phyloP scores from a whole-genome alignment of 37 sponge, comb jelly and placozoan genomes.

The Spongia lamella region DNA sequence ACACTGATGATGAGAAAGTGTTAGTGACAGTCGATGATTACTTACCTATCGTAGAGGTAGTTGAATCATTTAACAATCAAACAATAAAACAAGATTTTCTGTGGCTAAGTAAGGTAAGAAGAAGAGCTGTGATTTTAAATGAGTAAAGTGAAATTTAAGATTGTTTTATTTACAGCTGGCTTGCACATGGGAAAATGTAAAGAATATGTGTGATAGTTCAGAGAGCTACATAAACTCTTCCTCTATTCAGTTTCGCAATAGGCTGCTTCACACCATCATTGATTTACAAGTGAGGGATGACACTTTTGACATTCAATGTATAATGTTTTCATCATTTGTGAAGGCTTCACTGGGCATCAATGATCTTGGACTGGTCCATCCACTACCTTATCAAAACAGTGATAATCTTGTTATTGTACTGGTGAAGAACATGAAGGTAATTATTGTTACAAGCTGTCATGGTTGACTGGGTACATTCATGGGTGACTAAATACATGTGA shows the following conservation, averaged over 20 bases:
- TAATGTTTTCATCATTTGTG: constrained; percentile 6
- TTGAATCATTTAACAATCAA: constrained; percentile 45
- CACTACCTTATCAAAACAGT: constrained; percentile 54
- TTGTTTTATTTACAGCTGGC: constrained; percentile 35
- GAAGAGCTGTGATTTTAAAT: neutral
- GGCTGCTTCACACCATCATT: constrained; percentile 43
- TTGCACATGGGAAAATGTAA: constrained; percentile 69
- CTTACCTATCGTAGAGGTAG: constrained; percentile 73
- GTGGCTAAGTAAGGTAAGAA: constrained; percentile 70
- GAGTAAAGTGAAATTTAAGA: neutral
- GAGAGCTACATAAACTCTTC: constrained; percentile 54
- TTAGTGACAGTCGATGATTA: constrained; percentile 73
- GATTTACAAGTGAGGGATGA: constrained; percentile 40
- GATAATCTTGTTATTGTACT: constrained; percentile 61
- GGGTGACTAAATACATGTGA: too few species aligned
- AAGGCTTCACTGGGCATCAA: constrained; percentile 30
- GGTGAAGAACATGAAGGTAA: constrained; percentile 38
- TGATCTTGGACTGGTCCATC: constrained; percentile 67
- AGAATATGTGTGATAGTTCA: constrained; percentile 43
- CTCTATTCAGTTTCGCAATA: constrained; percentile 56
- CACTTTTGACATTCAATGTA: neutral
- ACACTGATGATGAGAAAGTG: constrained; percentile 56
- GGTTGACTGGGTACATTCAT: too few species aligned
- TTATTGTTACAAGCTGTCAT: too few species aligned
- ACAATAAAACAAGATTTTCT: constrained; percentile 65